These are phyloP conservation scores for Rhadinocentrus ornatus DNA, from an alignment of 2,797 vertebrate genomes.

Conservation along the genomic window DNA sequence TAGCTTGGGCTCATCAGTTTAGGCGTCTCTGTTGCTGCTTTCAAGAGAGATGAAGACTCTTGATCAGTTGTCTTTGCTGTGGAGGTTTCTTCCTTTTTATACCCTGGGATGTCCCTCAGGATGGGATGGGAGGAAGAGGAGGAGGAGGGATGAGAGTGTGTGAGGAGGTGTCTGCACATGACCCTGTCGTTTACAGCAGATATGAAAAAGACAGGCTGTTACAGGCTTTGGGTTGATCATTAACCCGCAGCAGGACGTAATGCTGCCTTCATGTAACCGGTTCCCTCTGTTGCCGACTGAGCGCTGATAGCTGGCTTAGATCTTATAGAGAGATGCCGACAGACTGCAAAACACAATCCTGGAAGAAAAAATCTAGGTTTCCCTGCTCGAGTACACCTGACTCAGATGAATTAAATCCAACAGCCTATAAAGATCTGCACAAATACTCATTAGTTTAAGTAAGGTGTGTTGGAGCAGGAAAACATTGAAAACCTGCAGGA, in stretches of 20 bases:
- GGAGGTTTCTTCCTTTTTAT: conserved; percentile 62
- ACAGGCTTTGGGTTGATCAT: conserved; percentile 60
- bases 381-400: no score
- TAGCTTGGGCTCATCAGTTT: conserved; percentile 57
- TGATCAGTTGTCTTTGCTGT: conserved; percentile 29
- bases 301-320: conserved; percentile 4
- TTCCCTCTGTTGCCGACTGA: conserved; percentile 20
- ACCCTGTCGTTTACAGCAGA: conserved; percentile 39
- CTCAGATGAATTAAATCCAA: no score
- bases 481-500: no score
- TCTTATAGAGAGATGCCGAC: conserved; percentile 12
- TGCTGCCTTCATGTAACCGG: conserved; percentile 29
- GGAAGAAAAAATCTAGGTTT: no score
- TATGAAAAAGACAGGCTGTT: conserved; percentile 39
- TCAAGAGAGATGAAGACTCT: conserved; percentile 28
- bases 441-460: no score
- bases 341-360: background rate
- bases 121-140: background rate
- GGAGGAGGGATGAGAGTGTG: background rate
- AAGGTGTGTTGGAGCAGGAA: no score
- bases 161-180: conserved; percentile 19
- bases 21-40: conserved; percentile 11
- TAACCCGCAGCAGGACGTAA: conserved; percentile 47
- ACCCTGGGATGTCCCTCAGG: conserved; percentile 48
- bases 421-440: no score